A percentile compares a stretch with the other conserved stretches of the same genome.
Evolutionary conservation across 1,140 invertebrate species (phyloP).

Genomic region (Hyphantria cunea): DNA sequence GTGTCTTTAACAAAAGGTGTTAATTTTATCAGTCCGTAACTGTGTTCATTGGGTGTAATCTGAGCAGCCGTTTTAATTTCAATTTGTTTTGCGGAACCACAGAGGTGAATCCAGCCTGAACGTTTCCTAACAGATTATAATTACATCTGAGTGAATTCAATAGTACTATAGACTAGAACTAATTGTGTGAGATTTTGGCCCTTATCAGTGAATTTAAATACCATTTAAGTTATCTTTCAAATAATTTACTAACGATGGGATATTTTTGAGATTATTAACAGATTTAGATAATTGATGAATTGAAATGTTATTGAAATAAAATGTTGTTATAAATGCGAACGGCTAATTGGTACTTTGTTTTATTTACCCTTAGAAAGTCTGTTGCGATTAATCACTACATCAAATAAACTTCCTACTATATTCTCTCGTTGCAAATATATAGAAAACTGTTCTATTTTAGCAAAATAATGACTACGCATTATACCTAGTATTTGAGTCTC

Average conservation of each 20-base stretch:
- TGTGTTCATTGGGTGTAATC: constrained; percentile 33
- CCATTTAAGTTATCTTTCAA: constrained; percentile 17
- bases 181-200: background rate
- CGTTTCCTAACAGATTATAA: constrained; percentile 9
- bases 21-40: constrained; percentile 9
- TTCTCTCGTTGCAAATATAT: too few species aligned
- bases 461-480: too few species aligned
- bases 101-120: constrained; percentile 33
- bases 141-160: background rate
- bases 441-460: background rate
- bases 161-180: constrained; percentile 10
- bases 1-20: background rate
- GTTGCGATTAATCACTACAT: too few species aligned
- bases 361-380: too few species aligned
- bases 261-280: too few species aligned
- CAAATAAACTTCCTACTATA: too few species aligned
- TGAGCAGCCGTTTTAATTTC: constrained; percentile 35
- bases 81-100: constrained; percentile 41
- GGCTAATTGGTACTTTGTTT: too few species aligned
- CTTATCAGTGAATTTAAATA: constrained; percentile 25
- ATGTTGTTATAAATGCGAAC: too few species aligned
- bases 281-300: too few species aligned
- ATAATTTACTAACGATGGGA: background rate
- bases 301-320: too few species aligned
- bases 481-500: too few species aligned